These are phyloP conservation scores for Lethrus apterus DNA, from an alignment of 1,140 invertebrate genomes.

Conservation along the genomic window DNA sequence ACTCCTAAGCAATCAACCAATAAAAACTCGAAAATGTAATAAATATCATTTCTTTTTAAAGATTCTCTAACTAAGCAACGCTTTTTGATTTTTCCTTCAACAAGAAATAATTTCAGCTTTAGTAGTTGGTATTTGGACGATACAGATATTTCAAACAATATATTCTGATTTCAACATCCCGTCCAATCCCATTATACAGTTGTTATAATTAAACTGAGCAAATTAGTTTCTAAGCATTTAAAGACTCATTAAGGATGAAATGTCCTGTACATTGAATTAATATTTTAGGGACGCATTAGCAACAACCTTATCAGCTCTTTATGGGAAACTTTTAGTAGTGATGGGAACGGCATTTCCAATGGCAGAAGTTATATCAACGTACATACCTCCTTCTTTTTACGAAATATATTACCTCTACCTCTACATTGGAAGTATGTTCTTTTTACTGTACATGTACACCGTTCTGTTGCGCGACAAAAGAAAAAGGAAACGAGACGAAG, in stretches of 20 bases:
- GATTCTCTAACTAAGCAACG: too few relatives aligned
- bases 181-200: background rate
- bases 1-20: too few relatives aligned
- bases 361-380: conserved; percentile 85
- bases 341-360: conserved; percentile 92
- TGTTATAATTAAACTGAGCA: background rate
- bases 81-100: too few relatives aligned
- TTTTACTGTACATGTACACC: conserved; percentile 78
- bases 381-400: conserved; percentile 84
- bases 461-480: conserved; percentile 58
- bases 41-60: too few relatives aligned
- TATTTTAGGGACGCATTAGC: conserved; percentile 67
- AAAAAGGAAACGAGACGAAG: conserved; percentile 29
- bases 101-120: background rate
- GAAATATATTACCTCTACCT: conserved; percentile 87
- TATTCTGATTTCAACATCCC: background rate
- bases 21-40: too few relatives aligned
- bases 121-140: background rate
- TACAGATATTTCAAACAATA: background rate
- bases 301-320: conserved; percentile 81
- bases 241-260: background rate
- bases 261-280: background rate
- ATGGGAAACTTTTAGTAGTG: conserved; percentile 88
- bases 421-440: conserved; percentile 84
- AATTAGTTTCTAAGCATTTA: background rate